phyloP scores from a whole-genome alignment of 1,140 invertebrate genomes.

The Zaprionus taronus region DNA sequence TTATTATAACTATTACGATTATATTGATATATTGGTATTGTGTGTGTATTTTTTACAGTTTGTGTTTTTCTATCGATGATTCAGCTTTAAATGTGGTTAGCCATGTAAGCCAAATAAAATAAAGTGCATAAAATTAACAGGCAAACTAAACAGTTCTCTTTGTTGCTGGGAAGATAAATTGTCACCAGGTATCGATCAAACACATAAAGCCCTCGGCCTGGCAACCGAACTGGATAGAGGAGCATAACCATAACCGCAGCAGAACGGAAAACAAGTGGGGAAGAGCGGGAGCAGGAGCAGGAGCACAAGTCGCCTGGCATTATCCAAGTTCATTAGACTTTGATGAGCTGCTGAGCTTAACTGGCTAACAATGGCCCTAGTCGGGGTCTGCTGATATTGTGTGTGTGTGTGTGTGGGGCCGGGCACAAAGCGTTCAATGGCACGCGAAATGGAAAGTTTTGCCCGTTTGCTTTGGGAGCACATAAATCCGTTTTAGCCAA shows the following conservation, averaged over 20 bases:
- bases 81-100: constrained; percentile 80
- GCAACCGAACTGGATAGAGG: constrained; percentile 57
- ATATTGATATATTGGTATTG: constrained; percentile 59
- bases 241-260: constrained; percentile 60
- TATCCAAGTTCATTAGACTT: constrained; percentile 78
- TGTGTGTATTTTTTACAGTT: constrained; percentile 64
- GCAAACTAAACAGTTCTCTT: constrained; percentile 16
- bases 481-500: constrained; percentile 58
- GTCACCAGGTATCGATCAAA: constrained; percentile 79
- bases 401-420: not conserved
- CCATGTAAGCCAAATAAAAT: constrained; percentile 70
- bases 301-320: constrained; percentile 27
- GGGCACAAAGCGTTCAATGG: constrained; percentile 44
- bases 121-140: constrained; percentile 73
- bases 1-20: constrained; percentile 16
- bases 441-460: constrained; percentile 80
- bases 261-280: constrained; percentile 2
- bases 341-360: constrained; percentile 42
- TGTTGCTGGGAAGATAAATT: constrained; percentile 54
- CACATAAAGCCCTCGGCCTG: constrained; percentile 48
- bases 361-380: constrained; percentile 10
- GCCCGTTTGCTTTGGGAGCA: constrained; percentile 6
- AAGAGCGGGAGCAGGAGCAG: constrained; percentile 2
- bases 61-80: constrained; percentile 64
- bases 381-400: not conserved